Percentiles rank a stretch among this genome's conserved stretches.
These are phyloP conservation scores for Spodoptera litura DNA, from an alignment of 1,140 invertebrate genomes.

Conservation along the genomic window DNA sequence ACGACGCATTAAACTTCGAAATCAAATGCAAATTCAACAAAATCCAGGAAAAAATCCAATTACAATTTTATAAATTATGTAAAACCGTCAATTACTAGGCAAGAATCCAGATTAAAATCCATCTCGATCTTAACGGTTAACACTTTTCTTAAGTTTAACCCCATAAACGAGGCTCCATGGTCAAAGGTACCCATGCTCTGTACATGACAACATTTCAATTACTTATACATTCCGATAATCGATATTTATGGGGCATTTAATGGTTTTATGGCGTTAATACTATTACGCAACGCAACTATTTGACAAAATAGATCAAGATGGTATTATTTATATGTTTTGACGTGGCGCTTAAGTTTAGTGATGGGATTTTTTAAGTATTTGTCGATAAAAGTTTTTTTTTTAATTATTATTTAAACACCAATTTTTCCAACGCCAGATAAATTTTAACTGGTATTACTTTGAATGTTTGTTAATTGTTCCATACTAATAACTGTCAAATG, in stretches of 20 bases:
- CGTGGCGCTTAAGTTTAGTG: conserved; percentile 38
- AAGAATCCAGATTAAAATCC: background rate
- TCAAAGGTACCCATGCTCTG: background rate
- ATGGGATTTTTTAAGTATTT: background rate
- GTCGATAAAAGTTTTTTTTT: background rate
- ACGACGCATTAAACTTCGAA: too few relatives aligned
- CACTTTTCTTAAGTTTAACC: conserved; percentile 1
- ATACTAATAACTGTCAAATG: too few relatives aligned
- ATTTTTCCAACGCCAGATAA: too few relatives aligned
- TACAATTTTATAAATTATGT: too few relatives aligned
- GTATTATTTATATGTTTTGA: conserved; percentile 39
- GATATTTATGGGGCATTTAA: conserved; percentile 61
- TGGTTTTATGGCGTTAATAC: conserved; percentile 36
- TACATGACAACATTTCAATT: conserved; percentile 55
- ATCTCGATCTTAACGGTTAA: background rate
- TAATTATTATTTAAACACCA: background rate
- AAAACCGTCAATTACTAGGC: too few relatives aligned
- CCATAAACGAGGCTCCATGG: background rate
- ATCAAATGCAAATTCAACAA: too few relatives aligned
- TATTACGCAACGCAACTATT: conserved; percentile 30
- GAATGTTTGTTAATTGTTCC: too few relatives aligned
- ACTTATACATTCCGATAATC: conserved; percentile 61
- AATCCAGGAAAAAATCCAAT: too few relatives aligned
- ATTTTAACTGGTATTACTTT: too few relatives aligned
- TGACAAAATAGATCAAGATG: conserved; percentile 41